Conservation (phyloP, 2,113 vertebrate genomes). For the Platysternon megacephalum region DNA sequence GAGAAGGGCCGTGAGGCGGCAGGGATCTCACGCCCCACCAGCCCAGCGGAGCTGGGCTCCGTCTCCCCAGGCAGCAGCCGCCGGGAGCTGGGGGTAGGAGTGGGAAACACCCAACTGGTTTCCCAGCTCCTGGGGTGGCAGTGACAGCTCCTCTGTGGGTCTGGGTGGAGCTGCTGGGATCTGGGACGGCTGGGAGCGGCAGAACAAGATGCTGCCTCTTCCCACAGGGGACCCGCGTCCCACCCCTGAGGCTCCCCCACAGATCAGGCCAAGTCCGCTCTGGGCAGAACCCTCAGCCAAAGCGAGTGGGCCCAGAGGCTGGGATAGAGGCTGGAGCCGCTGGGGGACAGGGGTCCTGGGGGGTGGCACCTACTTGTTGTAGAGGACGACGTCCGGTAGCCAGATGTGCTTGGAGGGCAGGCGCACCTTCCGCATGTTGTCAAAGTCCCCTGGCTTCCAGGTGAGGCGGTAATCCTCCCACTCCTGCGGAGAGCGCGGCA, state of each 20-base stretch:
- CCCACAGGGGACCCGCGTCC: not conserved
- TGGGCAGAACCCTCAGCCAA: not conserved
- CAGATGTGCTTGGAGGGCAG: slow-evolving; percentile 98
- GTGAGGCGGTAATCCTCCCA: slow-evolving; percentile 97
- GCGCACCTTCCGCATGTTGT: slow-evolving; percentile 96
- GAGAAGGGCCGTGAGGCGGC: not conserved
- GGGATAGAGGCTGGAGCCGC: too few species aligned
- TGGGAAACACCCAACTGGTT: not conserved
- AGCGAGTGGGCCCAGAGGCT: not conserved
- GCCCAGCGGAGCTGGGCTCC: not conserved
- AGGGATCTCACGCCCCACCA: not conserved
- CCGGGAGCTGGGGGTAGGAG: not conserved
- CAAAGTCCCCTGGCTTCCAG: slow-evolving; percentile 95
- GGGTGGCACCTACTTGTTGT: slow-evolving; percentile 91
- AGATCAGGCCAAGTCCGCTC: too few species aligned
- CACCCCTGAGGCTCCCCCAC: not conserved
- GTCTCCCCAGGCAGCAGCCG: not conserved
- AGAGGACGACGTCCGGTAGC: slow-evolving; percentile 97
- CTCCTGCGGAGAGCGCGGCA: slow-evolving; percentile 79
- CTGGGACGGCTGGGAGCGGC: not conserved
- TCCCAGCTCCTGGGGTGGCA: too few species aligned
- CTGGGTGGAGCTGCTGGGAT: not conserved
- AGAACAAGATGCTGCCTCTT: not conserved
- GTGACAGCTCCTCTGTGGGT: not conserved
- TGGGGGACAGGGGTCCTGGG: rapidly evolving